These are phyloP conservation scores for Schlechtendalia chinensis DNA, from an alignment of 1,140 invertebrate species.

Conservation along the genomic window DNA sequence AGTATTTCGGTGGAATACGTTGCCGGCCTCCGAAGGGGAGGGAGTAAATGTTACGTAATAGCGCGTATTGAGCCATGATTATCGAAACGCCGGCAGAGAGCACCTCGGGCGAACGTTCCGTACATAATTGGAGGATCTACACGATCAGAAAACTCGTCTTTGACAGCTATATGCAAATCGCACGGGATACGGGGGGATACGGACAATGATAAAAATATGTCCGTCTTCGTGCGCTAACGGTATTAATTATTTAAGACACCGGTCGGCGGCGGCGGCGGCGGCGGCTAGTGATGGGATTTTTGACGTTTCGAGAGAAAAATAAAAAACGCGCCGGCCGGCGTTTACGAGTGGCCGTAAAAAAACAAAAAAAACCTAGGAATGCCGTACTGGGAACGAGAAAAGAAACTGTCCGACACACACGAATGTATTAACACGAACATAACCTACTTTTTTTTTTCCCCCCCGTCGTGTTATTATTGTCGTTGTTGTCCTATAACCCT, in stretches of 20 bases:
- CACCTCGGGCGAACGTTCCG: background rate
- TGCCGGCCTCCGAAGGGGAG: too few species aligned
- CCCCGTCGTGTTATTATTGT: too few species aligned
- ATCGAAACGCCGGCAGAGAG: background rate
- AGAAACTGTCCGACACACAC: too few species aligned
- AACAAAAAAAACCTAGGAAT: background rate
- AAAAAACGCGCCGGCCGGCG: background rate
- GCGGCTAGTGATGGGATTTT: too few species aligned
- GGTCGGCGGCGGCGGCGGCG: background rate
- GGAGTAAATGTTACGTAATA: background rate
- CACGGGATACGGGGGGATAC: background rate
- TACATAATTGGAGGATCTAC: constrained; percentile 21
- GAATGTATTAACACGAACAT: too few species aligned
- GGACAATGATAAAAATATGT: background rate
- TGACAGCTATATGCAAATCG: constrained; percentile 35
- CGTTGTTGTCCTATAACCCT: background rate
- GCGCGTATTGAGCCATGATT: constrained; percentile 1
- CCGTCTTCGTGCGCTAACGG: background rate
- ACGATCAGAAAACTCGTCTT: constrained; percentile 1
- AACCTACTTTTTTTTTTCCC: too few species aligned
- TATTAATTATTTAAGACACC: background rate
- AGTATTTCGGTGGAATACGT: too few species aligned
- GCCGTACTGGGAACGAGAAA: too few species aligned
- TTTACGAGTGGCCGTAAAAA: background rate
- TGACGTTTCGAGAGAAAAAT: background rate